Evolutionary conservation across 2,113 vertebrate species (phyloP), one percentile per base, ranked within the genome.

Genomic region (Ailuropoda melanoleuca): DNA sequence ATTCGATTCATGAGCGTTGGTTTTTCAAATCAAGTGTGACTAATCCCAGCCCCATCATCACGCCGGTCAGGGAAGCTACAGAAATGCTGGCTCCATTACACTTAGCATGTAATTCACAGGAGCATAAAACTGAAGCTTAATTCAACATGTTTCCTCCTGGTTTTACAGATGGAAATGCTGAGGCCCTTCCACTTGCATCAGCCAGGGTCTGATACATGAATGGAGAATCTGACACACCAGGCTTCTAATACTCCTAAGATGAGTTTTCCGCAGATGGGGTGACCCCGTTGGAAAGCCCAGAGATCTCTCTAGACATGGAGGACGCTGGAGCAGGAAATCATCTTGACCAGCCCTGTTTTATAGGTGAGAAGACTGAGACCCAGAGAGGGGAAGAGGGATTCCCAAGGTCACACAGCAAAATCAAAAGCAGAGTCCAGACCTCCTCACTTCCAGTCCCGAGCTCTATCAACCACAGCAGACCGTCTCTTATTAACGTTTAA

Each of bases 11-110:
- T 31, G 58, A 64, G 50, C 39, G 0, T 55, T 96, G 70, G 46
- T 64, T 94, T 96, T 86, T 82, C 34, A 84, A 80, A 48, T 85
- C 92, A 80, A 48, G 34, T 31, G 70, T 94, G 68, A 94, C 88
- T 84, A 78, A 83, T 88, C 55, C 26, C 88, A 56, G 88, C 34
- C 58, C 55, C 46, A 64, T 80, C 60, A 72, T 87, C 39, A n/a
- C 1, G 0, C 60, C 6, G 34, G 84, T n/a, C 12, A 50, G 60
- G 31, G 46, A 31, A 62, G 68, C 92, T 78, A 37, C n/a, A 88
- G 70, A 43, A 80, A 53, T 19, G 48, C 53, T 19, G 3, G 84
- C 62, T 89, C 70, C 55, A 4, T 89, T 58, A 15, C 19, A 58
- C 23, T 31, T 10, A 3, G 68, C 18, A 23, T 53, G 34, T 58